Evolutionary conservation across 2,113 vertebrate genomes (phyloP).

Genomic region (Sciurus niger): DNA sequence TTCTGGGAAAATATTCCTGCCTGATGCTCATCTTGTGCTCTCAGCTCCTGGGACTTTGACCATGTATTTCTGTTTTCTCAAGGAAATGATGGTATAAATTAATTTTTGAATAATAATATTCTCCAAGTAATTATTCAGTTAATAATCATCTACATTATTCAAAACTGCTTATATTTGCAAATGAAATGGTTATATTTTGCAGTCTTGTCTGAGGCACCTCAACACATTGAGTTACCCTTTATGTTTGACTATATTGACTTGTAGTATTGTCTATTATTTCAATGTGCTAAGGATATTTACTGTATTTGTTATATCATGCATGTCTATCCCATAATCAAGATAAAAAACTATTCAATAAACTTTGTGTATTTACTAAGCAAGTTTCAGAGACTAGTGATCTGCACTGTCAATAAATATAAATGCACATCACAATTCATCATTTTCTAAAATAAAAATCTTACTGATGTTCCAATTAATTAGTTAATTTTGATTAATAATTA

Average conservation of each 20-base stretch:
- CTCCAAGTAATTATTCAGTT: slow-evolving; percentile 69
- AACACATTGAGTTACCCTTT: slow-evolving; percentile 55
- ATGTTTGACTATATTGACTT: background rate
- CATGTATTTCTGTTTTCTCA: slow-evolving; percentile 67
- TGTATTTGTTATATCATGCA: background rate
- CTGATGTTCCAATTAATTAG: background rate
- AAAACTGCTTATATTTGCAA: slow-evolving; percentile 74
- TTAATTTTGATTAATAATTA: no score
- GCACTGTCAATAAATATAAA: background rate
- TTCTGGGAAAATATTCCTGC: slow-evolving; percentile 46
- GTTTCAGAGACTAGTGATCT: background rate
- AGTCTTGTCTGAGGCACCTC: slow-evolving; percentile 19
- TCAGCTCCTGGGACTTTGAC: slow-evolving; percentile 38
- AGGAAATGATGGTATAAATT: slow-evolving; percentile 59
- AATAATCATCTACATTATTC: slow-evolving; percentile 74
- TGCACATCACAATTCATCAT: background rate
- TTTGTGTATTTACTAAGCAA: background rate
- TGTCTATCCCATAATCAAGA: background rate
- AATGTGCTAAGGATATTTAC: background rate
- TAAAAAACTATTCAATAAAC: background rate
- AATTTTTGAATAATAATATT: slow-evolving; percentile 70
- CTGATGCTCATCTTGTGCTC: slow-evolving; percentile 51
- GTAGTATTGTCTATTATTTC: background rate
- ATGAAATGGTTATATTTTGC: slow-evolving; percentile 68
- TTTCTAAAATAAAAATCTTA: background rate